A percentile compares a stretch with the other conserved stretches of the same genome.
Conservation (phyloP, 2,888 invertebrate species). For the Drosophila stalkeri region DNA sequence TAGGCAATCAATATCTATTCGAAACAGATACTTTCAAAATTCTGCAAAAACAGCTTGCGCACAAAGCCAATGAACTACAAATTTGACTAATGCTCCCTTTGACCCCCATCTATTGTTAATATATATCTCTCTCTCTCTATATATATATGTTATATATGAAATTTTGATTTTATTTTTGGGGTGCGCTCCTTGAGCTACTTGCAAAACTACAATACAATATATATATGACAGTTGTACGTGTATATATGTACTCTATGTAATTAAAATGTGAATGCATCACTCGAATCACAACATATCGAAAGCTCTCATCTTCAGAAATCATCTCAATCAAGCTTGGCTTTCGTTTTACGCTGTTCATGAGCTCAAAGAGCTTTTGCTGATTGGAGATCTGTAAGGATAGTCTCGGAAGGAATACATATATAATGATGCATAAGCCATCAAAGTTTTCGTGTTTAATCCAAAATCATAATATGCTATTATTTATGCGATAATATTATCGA, state of each 20-base stretch:
- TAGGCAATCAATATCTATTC: constrained; percentile 17
- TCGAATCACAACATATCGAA: constrained; percentile 30
- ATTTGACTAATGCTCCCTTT: constrained; percentile 1
- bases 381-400: constrained; percentile 10
- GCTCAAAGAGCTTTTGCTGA: constrained; percentile 25
- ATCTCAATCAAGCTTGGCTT: constrained; percentile 68
- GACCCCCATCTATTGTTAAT: constrained; percentile 22
- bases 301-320: constrained; percentile 28
- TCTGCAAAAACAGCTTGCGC: constrained; percentile 42
- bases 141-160: constrained; percentile 12
- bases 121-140: not conserved
- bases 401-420: not conserved
- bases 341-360: constrained; percentile 63
- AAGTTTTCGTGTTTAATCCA: not conserved
- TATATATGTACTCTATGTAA: constrained; percentile 75
- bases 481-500: not conserved
- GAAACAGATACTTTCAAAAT: constrained; percentile 23
- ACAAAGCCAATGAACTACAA: constrained; percentile 24
- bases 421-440: too few relatives aligned
- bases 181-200: constrained; percentile 36
- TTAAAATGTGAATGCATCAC: constrained; percentile 53
- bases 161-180: constrained; percentile 23
- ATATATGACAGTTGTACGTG: constrained; percentile 52
- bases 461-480: not conserved
- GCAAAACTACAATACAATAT: constrained; percentile 26